Percentiles rank a stretch among this genome's conserved stretches.
phyloP scores from a whole-genome alignment of 2,888 invertebrate genomes.

The Agrotis segetum region DNA sequence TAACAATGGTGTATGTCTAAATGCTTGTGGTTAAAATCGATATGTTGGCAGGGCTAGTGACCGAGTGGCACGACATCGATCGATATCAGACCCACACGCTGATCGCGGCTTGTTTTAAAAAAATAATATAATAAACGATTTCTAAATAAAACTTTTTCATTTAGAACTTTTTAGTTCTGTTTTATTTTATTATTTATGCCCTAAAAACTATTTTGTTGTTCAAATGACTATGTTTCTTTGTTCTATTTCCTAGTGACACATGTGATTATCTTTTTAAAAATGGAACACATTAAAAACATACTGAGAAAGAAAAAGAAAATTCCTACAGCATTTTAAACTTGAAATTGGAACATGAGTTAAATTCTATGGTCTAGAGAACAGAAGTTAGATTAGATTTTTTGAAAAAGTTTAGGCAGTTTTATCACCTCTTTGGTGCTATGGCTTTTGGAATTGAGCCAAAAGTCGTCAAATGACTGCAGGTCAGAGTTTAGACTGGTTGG shows the following conservation, averaged over 20 bases:
- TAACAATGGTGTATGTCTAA: constrained; percentile 66
- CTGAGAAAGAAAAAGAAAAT: not conserved
- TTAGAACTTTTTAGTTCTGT: too few relatives aligned
- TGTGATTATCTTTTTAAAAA: constrained; percentile 4
- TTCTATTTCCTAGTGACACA: not conserved
- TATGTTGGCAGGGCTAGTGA: constrained; percentile 75
- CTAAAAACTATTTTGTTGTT: not conserved
- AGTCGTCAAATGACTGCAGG: not conserved
- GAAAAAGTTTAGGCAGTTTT: constrained; percentile 4
- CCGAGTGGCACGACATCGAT: constrained; percentile 72
- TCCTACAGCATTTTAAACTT: constrained; percentile 1
- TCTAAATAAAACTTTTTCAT: constrained; percentile 4
- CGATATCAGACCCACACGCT: constrained; percentile 64
- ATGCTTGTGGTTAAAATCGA: constrained; percentile 77
- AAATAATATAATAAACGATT: too few relatives aligned
- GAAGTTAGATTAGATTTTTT: constrained; percentile 5
- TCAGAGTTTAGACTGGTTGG: not conserved
- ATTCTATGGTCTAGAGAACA: not conserved
- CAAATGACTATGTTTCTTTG: too few relatives aligned
- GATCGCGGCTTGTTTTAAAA: constrained; percentile 53
- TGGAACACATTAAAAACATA: not conserved
- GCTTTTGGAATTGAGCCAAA: constrained; percentile 20
- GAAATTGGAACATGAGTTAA: constrained; percentile 4
- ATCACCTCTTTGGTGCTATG: not conserved
- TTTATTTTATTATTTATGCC: not conserved